These are phyloP conservation scores for Coelopa frigida DNA, from an alignment of 1,140 invertebrate genomes.

Conservation along the genomic window DNA sequence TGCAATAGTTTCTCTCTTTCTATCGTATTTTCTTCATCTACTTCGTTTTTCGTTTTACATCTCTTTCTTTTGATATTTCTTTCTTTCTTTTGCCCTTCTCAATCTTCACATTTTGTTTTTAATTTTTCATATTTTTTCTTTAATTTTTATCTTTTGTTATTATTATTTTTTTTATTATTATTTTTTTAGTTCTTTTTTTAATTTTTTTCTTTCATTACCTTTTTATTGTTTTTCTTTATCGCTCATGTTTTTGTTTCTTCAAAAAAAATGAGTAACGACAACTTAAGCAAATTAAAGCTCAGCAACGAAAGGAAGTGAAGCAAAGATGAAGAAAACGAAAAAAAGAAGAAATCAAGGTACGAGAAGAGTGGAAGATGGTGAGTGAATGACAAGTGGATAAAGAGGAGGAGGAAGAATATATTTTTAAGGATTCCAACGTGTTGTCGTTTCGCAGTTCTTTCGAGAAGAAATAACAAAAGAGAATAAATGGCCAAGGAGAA, in stretches of 20 bases:
- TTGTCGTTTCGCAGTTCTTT: constrained; percentile 17
- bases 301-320: background rate
- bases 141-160: constrained; percentile 6
- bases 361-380: too few species aligned
- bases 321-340: background rate
- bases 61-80: too few species aligned
- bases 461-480: constrained; percentile 14
- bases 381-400: too few species aligned
- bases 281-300: constrained; percentile 8
- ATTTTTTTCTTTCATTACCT: constrained; percentile 4
- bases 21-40: too few species aligned
- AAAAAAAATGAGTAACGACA: constrained; percentile 1
- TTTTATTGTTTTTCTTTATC: background rate
- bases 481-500: constrained; percentile 12
- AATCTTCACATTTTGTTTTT: constrained; percentile 2
- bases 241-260: constrained; percentile 2
- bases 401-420: too few species aligned
- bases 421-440: constrained; percentile 16
- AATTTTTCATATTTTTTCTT: background rate
- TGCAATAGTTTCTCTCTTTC: too few species aligned
- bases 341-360: too few species aligned
- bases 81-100: background rate
- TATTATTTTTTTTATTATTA: background rate
- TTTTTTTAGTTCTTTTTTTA: background rate
- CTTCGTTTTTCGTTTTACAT: too few species aligned